Conservation (phyloP, 2,113 vertebrate species). For the Platichthys flesus region DNA sequence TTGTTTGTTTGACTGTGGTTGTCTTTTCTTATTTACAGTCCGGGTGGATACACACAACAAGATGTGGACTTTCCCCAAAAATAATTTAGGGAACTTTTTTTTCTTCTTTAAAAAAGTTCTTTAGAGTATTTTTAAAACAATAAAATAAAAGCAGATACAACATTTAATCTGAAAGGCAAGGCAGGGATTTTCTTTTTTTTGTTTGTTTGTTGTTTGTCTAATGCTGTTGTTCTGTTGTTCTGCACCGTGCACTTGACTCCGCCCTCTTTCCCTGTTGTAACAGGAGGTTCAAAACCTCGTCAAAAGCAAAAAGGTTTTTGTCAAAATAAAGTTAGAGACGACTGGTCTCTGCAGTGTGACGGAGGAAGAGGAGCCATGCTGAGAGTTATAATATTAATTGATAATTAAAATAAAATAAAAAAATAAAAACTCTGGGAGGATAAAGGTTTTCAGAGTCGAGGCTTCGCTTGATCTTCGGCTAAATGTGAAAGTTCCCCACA, state of each 20-base stretch:
- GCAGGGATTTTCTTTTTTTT: not conserved
- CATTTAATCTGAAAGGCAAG: conserved; percentile 6
- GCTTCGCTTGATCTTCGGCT: not conserved
- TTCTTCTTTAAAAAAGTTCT: not conserved
- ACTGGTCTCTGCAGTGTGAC: not conserved
- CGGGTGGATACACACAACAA: conserved; percentile 53
- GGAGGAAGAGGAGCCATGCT: not conserved
- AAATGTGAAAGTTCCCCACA: not conserved
- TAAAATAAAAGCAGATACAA: not conserved
- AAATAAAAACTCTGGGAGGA: too few species aligned
- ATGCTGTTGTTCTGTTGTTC: not conserved
- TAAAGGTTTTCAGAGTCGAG: not conserved
- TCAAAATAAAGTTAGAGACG: not conserved
- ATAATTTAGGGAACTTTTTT: conserved; percentile 2
- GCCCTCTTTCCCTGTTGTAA: too few species aligned
- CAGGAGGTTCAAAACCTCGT: not conserved
- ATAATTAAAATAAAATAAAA: not conserved
- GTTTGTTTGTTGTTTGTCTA: not conserved
- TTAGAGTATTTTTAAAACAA: not conserved
- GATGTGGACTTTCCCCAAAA: conserved; percentile 6
- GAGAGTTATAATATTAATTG: not conserved
- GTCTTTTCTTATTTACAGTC: conserved; percentile 67
- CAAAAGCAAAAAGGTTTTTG: not conserved
- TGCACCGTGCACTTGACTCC: not conserved
- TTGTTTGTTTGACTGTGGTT: conserved; percentile 75